A percentile compares a stretch with the other conserved stretches of the same genome.
Evolutionary conservation across 2,113 vertebrate genomes (phyloP).

Genomic region (Xiphophorus maculatus): DNA sequence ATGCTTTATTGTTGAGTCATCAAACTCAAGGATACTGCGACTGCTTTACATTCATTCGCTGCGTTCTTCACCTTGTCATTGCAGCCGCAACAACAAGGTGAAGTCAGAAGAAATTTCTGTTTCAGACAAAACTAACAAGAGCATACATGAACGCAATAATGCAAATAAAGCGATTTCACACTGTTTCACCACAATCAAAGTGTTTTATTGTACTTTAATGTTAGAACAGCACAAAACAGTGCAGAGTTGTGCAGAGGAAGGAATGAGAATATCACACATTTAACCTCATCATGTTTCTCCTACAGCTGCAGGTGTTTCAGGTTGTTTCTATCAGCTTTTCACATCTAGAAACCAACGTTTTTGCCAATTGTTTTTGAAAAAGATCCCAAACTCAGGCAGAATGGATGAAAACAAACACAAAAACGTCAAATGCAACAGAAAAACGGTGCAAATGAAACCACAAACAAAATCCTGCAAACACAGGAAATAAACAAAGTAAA

Average conservation of each 20-base stretch:
- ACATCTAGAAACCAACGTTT: too few relatives aligned
- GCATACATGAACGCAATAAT: constrained; percentile 18
- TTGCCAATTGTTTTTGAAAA: too few relatives aligned
- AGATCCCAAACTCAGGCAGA: too few relatives aligned
- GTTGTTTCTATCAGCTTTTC: too few relatives aligned
- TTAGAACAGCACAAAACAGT: background rate
- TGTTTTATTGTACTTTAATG: background rate
- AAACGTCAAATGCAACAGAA: too few relatives aligned
- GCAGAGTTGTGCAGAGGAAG: background rate
- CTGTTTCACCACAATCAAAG: background rate
- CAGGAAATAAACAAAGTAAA: too few relatives aligned
- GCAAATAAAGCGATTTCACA: constrained; percentile 1
- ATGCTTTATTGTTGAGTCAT: constrained; percentile 29
- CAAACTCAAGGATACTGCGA: constrained; percentile 38
- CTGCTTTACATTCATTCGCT: constrained; percentile 31
- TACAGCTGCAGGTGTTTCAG: too few relatives aligned
- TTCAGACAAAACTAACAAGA: constrained; percentile 34
- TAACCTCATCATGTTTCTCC: too few relatives aligned
- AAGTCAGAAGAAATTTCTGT: constrained; percentile 52
- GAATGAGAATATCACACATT: background rate
- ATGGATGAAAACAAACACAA: too few relatives aligned
- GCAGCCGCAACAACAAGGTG: constrained; percentile 48
- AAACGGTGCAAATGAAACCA: too few relatives aligned
- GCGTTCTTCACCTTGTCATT: constrained; percentile 21
- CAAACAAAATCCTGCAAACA: too few relatives aligned